Evolutionary conservation across 2,888 invertebrate genomes (phyloP), one percentile per base, ranked within the genome.

Genomic region (Heliconius cydno): DNA sequence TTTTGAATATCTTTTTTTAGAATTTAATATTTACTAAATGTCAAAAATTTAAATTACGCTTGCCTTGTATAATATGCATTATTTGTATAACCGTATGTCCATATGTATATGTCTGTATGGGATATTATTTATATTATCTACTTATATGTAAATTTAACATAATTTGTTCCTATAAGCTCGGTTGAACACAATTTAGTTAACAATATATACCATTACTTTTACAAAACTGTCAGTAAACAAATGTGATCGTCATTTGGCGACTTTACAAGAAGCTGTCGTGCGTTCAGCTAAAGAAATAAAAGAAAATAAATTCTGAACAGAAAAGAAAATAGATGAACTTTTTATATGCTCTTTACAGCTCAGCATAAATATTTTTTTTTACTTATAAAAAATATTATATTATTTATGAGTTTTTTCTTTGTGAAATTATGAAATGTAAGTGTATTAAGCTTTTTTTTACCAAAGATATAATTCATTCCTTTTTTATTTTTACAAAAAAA

Each of bases 181-280:
- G 22, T 19, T 1, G 19, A 19, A 52, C 19, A 52, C 7, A 52
- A 52, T 52, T 19, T 52, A 52, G 92, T 92, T 90, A 91, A 91
- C 90, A 91, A 92, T 90, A 91, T 90, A 90, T 90, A 86, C 88
- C 89, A 92, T 92, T 90, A 88, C 87, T 86, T 87, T 90, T 89
- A 87, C 88, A 86, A 90, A 91, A 92, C 86, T 81, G 85, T 87
- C 85, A 89, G 88, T 91, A 91, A 92, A 91, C 91, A 92, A 81
- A 85, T 81, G 84, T 86, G 86, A 90, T 86, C 84, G 86, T 90
- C 88, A 89, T 88, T 85, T 85, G 87, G 86, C 86, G 78, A 78
- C 83, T 83, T 85, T 81, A 86, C 86, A 85, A 86, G 85, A 86
- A 71, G 76, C 78, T 76, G 80, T 75, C 80, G 85, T 81, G 79